Base-by-base conservation (phyloP, 2,888 invertebrate genomes). In the Aleiodes leptofemur region DNA sequence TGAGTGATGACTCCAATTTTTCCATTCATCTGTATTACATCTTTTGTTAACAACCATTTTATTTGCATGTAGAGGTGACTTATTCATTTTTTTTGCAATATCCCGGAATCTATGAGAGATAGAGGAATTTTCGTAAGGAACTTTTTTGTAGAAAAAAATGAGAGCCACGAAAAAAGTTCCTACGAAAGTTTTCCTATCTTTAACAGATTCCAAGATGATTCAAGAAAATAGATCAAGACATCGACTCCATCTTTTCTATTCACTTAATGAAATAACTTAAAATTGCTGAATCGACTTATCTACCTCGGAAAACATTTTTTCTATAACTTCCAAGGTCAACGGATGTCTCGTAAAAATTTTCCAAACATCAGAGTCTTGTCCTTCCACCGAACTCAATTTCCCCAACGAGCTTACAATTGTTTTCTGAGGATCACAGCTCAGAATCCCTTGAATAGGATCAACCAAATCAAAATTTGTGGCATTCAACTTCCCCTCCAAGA, bases 261-360 rank as follows among this genome's bases (percentile, higher is more conserved):
- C 23, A 23, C 2, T 23, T 2, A 23, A 23, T 23, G 23, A 23
- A 23, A 23, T 23, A 23, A 59, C 43, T 53, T 59, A 53, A 29
- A 13, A 23, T 11, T 66, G 3, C 43, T 3, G 57, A 57, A 66
- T 61, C 34, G 56, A 55, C 3, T 61, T 34, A 78, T 78, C 31
- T 76, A 90, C 87, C 31, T 89, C 79, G 31, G 82, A 77, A 83
- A 94, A 93, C 76, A 93, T 86, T 50, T 86, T 79, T 53, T 90
- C 81, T 13, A 93, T 74, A 77, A 91, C 83, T 9, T 86, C 81
- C n/a, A 89, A 83, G 3, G 88, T 84, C 11, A 93, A 85, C 23
- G 89, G 86, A 51, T 86, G 79, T 64, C 90, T 89, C 31, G 92
- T 92, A 84, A 94, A 94, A 34, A 93, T 86, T 86, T 93, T 93